A percentile compares a stretch with the other conserved stretches of the same genome.
These are phyloP conservation scores for Calliphora vicina DNA, from an alignment of 1,140 invertebrate genomes.

Conservation along the genomic window DNA sequence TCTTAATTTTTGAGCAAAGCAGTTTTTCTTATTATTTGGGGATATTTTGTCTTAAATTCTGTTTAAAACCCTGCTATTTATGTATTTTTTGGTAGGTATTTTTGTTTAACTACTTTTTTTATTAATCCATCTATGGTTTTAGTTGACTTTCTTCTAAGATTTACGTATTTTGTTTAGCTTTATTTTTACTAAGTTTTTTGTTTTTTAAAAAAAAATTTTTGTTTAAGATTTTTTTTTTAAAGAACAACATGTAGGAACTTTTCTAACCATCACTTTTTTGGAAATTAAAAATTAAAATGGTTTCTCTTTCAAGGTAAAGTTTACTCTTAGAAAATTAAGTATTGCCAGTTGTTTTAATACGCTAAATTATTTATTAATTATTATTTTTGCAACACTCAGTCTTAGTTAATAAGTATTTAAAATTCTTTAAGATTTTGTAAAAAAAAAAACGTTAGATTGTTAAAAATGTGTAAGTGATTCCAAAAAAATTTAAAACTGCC, in stretches of 20 bases:
- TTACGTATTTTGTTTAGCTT: constrained; percentile 7
- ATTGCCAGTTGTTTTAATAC: too few relatives aligned
- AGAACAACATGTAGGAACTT: constrained; percentile 3
- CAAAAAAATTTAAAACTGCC: too few relatives aligned
- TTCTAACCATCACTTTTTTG: constrained; percentile 11
- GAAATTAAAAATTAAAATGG: background rate
- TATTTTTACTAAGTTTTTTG: background rate
- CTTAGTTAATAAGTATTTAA: background rate
- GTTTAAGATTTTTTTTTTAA: background rate
- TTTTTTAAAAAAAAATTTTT: background rate
- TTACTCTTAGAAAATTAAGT: too few relatives aligned
- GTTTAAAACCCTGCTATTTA: constrained; percentile 23
- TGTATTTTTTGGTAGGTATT: background rate
- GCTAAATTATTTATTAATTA: background rate
- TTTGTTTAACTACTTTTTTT: constrained; percentile 13
- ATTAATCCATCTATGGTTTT: background rate
- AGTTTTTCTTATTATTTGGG: constrained; percentile 28
- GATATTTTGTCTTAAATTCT: background rate
- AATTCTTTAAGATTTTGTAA: background rate
- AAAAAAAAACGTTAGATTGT: background rate
- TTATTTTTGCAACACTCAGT: constrained; percentile 5
- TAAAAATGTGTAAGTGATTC: too few relatives aligned
- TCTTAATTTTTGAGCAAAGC: constrained; percentile 38
- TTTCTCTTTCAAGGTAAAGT: background rate
- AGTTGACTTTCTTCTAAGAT: background rate